Evolutionary conservation across 2,888 invertebrate species (phyloP).

Genomic region (Agrochola circellaris): DNA sequence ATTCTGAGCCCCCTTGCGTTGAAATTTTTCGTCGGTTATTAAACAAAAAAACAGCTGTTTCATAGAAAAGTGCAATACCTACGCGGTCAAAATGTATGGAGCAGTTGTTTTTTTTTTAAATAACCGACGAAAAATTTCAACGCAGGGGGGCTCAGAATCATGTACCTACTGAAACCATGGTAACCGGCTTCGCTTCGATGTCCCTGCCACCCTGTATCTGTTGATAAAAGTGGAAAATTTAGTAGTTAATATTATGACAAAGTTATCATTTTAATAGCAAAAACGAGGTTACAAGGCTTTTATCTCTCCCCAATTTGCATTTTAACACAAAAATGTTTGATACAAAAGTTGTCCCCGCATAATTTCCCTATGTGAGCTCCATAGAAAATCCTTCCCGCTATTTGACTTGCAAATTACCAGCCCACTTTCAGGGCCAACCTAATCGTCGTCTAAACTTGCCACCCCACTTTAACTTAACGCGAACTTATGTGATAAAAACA

Average conservation of each 20-base stretch:
- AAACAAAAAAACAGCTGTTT: too few species aligned
- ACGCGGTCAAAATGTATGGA: too few species aligned
- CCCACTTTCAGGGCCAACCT: constrained; percentile 53
- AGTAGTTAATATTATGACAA: constrained; percentile 8
- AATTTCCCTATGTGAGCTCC: constrained; percentile 55
- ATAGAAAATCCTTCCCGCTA: constrained; percentile 57
- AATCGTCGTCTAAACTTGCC: constrained; percentile 61
- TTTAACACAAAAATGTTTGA: constrained; percentile 61
- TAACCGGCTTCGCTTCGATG: too few species aligned
- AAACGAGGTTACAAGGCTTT: constrained; percentile 37
- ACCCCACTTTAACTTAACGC: constrained; percentile 57
- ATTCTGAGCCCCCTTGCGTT: too few species aligned
- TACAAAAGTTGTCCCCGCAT: constrained; percentile 59
- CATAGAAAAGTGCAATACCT: too few species aligned
- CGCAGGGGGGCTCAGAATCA: too few species aligned
- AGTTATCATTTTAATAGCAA: constrained; percentile 34
- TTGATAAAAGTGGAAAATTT: neutral
- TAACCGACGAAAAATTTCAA: too few species aligned
- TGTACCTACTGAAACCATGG: too few species aligned
- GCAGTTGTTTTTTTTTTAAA: too few species aligned
- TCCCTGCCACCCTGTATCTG: too few species aligned
- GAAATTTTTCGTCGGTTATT: too few species aligned
- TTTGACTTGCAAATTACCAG: constrained; percentile 65
- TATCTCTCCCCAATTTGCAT: constrained; percentile 56
- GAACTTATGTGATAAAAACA: constrained; percentile 68